Evolutionary conservation across 2,888 invertebrate species (phyloP), one percentile per base, ranked within the genome.

Genomic region (Troglohyphantes excavatus): DNA sequence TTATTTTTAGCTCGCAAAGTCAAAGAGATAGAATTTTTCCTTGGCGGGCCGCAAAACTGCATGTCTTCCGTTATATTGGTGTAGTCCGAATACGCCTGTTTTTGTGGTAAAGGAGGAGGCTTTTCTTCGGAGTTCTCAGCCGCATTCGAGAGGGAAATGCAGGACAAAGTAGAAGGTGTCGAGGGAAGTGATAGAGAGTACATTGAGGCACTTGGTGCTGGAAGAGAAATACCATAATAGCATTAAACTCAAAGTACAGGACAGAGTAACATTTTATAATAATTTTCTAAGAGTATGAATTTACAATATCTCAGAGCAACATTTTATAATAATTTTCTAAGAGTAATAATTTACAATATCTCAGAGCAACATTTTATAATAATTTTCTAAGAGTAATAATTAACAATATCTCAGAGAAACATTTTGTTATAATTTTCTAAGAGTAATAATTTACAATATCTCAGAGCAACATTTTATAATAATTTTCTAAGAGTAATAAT

Each of bases 101-200:
- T 91, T 19, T 91, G 91, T n/a, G 92, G 92, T 46, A 92, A 59
- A 19, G 92, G 92, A 9, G 92, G 92, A 11, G 92, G 92, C 43
- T 91, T 90, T 63, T 92, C 92, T 68, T 92, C 92, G 13, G 21
- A 63, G 53, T 46, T 75, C 27, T 83, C 91, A n/a, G 39, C 23
- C 11, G 73, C 63, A 29, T 67, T 68, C 1, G 82, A n/a, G 26
- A 79, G 33, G 59, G 91, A 90, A 17, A 81, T 43, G 19, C 85
- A 82, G 1, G 89, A 90, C 21, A 90, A 29, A 13, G 84, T 33
- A 26, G 84, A 82, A 23, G 91, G 88, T 23, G 91, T 88, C n/a
- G 91, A 91, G 29, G 91, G 91, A 11, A 82, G 27, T 13, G 91
- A 91, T 39, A 91, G 68, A n/a, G 91, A 91, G 33, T 85, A 89